Evolutionary conservation across 2,888 invertebrate genomes (phyloP).

Genomic region (Agrotis ipsilon): DNA sequence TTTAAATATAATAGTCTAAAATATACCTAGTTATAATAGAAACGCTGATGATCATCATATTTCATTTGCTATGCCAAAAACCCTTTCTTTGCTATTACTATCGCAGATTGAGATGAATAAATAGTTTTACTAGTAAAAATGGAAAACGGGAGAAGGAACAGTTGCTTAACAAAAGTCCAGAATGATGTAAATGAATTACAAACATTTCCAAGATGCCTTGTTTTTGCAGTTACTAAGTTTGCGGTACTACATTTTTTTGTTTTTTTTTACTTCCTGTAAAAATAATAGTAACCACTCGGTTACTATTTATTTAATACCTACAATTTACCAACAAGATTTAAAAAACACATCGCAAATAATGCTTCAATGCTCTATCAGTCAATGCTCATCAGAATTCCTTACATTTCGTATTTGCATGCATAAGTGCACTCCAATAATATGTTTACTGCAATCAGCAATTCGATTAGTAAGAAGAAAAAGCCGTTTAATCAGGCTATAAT

Average conservation of each 20-base stretch:
- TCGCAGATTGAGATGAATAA: no score
- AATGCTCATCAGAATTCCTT: background rate
- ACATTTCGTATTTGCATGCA: background rate
- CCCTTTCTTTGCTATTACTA: no score
- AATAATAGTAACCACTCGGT: background rate
- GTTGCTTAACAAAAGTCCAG: background rate
- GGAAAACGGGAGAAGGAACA: no score
- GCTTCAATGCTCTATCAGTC: background rate
- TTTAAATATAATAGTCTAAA: conserved; percentile 3
- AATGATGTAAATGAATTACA: background rate
- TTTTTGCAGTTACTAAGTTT: no score
- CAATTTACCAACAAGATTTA: background rate
- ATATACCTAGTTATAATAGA: background rate
- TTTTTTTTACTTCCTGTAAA: background rate
- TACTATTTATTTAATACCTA: no score
- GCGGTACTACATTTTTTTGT: no score
- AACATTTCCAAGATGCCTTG: no score
- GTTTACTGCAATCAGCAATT: background rate
- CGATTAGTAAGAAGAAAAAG: background rate
- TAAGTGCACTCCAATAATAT: background rate
- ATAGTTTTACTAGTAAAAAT: background rate
- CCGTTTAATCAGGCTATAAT: background rate
- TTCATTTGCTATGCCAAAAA: background rate
- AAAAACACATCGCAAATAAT: background rate
- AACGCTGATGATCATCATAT: background rate